Conservation (phyloP, 2,113 vertebrate species). For the Phrynosoma blainvillii region DNA sequence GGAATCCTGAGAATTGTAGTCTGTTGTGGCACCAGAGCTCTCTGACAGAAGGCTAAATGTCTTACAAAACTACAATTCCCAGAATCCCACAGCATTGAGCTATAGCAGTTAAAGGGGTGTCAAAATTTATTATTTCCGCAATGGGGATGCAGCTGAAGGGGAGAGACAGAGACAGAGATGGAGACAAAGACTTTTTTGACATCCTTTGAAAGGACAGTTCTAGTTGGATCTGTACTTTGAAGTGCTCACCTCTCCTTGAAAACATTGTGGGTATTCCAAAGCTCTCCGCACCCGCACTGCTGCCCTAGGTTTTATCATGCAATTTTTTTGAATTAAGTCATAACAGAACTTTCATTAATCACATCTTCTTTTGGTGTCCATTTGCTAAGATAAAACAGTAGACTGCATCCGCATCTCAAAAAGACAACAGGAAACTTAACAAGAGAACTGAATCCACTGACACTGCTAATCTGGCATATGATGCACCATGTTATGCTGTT, state of each 20-base stretch:
- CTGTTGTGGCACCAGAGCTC: no score
- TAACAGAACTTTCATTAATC: neutral
- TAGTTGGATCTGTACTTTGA: neutral
- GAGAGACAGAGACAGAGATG: no score
- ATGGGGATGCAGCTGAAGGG: no score
- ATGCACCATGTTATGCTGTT: neutral
- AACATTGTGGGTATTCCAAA: no score
- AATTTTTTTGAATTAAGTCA: neutral
- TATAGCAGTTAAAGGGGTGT: no score
- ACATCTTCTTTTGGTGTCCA: neutral
- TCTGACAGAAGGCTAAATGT: no score
- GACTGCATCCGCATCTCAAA: rapidly evolving
- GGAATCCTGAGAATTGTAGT: no score
- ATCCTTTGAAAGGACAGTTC: neutral
- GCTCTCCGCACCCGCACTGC: no score
- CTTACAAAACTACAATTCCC: no score
- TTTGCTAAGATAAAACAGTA: neutral
- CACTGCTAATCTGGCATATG: neutral
- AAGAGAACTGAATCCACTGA: neutral
- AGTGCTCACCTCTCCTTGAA: no score
- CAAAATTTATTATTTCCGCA: no score
- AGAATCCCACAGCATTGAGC: no score
- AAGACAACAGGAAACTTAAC: neutral
- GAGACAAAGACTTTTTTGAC: neutral
- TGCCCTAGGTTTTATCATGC: neutral